Percentiles rank a stretch among this genome's conserved stretches.
Conservation (phyloP, 2,888 invertebrate genomes). For the Dendrolimus houi region DNA sequence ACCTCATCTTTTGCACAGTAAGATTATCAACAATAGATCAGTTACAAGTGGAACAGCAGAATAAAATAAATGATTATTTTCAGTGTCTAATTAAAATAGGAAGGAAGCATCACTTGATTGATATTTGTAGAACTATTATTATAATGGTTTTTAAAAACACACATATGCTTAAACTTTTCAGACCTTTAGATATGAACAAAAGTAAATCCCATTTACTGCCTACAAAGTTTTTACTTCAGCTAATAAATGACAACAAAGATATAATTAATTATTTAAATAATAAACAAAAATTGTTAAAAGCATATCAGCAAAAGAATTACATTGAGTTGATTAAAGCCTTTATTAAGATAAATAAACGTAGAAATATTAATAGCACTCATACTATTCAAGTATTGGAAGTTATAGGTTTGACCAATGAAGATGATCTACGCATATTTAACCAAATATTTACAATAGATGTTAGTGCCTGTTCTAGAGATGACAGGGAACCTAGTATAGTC, state of each 20-base stretch:
- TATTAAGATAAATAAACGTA: slow-evolving; percentile 58
- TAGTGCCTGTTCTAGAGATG: slow-evolving; percentile 50
- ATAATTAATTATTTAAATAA: slow-evolving; percentile 42
- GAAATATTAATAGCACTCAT: slow-evolving; percentile 42
- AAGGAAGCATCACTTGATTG: slow-evolving; percentile 40
- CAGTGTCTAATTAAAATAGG: slow-evolving; percentile 43
- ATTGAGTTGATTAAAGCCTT: slow-evolving; percentile 58
- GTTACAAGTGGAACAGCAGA: slow-evolving; percentile 31
- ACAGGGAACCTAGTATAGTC: slow-evolving; percentile 69
- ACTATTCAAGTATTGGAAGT: slow-evolving; percentile 58
- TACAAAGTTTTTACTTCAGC: slow-evolving; percentile 47
- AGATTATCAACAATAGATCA: slow-evolving; percentile 44
- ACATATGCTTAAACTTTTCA: slow-evolving; percentile 52
- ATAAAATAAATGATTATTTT: slow-evolving; percentile 41
- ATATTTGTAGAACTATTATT: slow-evolving; percentile 43
- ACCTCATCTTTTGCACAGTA: slow-evolving; percentile 52
- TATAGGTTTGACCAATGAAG: slow-evolving; percentile 48
- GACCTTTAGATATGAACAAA: slow-evolving; percentile 46
- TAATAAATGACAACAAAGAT: slow-evolving; percentile 39
- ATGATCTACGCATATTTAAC: slow-evolving; percentile 58
- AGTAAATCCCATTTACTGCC: slow-evolving; percentile 33
- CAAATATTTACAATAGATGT: slow-evolving; percentile 45
- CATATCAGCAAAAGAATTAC: slow-evolving; percentile 74
- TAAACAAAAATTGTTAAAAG: slow-evolving; percentile 50
- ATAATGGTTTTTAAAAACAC: slow-evolving; percentile 51